Evolutionary conservation across 2,888 invertebrate genomes (phyloP).

Genomic region (Invenusta paracnida): DNA sequence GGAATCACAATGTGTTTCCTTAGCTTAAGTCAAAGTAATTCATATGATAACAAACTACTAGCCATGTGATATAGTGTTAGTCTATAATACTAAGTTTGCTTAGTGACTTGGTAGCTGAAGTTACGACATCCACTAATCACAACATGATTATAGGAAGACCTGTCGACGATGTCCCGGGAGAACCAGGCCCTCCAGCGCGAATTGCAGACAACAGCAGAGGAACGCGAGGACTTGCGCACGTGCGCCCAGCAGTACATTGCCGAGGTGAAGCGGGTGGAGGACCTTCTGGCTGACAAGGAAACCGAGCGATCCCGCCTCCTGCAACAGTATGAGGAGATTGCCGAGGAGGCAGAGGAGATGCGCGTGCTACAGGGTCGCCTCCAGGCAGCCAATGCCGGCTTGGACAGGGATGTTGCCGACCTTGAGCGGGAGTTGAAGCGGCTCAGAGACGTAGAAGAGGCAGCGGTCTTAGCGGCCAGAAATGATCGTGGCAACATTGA

Average conservation of each 20-base stretch:
- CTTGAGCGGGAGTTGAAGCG: conserved; percentile 57
- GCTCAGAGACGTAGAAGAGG: conserved; percentile 53
- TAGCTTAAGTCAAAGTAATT: too few species aligned
- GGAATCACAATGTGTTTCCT: too few species aligned
- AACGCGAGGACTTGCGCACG: conserved; percentile 54
- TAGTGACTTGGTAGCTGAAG: too few species aligned
- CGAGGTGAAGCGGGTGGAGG: conserved; percentile 58
- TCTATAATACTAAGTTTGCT: too few species aligned
- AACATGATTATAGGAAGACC: conserved; percentile 58
- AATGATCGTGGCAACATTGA: not conserved
- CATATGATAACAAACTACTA: too few species aligned
- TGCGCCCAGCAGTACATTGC: conserved; percentile 60
- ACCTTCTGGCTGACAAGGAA: conserved; percentile 52
- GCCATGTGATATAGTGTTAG: too few species aligned
- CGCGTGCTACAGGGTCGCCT: conserved; percentile 49
- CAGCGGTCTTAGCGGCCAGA: not conserved
- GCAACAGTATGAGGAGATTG: conserved; percentile 58
- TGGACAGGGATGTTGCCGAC: conserved; percentile 57
- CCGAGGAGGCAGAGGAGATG: not conserved
- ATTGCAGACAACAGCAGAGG: conserved; percentile 56
- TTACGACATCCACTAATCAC: too few species aligned
- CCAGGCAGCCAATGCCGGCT: conserved; percentile 58
- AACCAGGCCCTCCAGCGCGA: conserved; percentile 54
- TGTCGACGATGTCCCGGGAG: conserved; percentile 57
- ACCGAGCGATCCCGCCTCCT: conserved; percentile 56